phyloP scores from a whole-genome alignment of 2,888 invertebrate species.

The Galeruca laticollis region DNA sequence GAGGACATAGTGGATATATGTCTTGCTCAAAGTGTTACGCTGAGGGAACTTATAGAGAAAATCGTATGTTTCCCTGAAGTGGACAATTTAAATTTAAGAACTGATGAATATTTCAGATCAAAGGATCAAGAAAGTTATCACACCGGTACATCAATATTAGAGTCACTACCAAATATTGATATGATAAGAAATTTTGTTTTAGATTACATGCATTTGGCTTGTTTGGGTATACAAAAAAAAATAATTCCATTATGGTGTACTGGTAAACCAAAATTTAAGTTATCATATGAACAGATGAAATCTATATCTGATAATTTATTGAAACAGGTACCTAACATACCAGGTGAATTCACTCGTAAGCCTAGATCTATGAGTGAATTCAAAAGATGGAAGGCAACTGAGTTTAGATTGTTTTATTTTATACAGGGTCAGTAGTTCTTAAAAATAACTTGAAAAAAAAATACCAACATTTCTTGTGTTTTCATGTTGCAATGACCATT shows the following conservation, averaged over 20 bases:
- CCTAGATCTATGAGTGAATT: conserved; percentile 20
- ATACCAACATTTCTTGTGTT: conserved; percentile 16
- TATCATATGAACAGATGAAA: conserved; percentile 12
- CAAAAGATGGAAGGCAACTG: neutral
- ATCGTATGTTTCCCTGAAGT: conserved; percentile 39
- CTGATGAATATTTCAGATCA: conserved; percentile 34
- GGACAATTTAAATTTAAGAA: conserved; percentile 27
- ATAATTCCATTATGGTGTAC: conserved; percentile 27
- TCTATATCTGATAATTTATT: conserved; percentile 13
- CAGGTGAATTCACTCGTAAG: conserved; percentile 29
- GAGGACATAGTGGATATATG: too few species aligned
- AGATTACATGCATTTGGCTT: conserved; percentile 47
- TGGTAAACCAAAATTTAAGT: conserved; percentile 24
- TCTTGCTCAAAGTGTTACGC: conserved; percentile 27
- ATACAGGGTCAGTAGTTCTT: neutral
- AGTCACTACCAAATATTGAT: conserved; percentile 46
- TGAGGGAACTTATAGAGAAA: conserved; percentile 16
- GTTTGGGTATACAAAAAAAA: conserved; percentile 41
- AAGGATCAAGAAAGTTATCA: conserved; percentile 45
- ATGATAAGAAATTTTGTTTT: conserved; percentile 48
- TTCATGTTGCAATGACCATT: conserved; percentile 12
- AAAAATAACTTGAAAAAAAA: too few species aligned
- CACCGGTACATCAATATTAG: conserved; percentile 41
- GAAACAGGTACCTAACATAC: conserved; percentile 13
- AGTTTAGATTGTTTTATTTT: too few species aligned